Base-by-base conservation (phyloP, 2,797 vertebrate genomes). In the Centropyge bicolor region DNA sequence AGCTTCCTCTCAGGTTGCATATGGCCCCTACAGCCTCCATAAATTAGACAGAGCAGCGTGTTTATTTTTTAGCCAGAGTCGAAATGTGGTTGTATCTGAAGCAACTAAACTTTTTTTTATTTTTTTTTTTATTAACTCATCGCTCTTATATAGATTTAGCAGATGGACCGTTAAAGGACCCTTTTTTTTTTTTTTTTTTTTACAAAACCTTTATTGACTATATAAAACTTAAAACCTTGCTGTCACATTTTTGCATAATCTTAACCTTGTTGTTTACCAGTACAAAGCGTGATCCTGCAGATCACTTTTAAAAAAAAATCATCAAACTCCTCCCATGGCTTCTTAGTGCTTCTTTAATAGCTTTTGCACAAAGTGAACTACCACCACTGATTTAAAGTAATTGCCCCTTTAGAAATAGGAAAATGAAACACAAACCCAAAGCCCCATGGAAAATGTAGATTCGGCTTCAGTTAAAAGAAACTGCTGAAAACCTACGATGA, bases 361-460 rank as follows among this genome's bases (percentile, higher is more conserved):
- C 49, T 67, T 59, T 70, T 55, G 59, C 66, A 57, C 54, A 75
- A 48, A 40, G 35, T 65, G 8, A 69, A 71, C 65, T 16, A 55
- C 52, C 22, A 70, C 16, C 51, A 65, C 20, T 55, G 55, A 81
- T 64, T 80, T 46, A 60, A 64, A 72, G 22, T 78, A 84, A 82
- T 73, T 70, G 8, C 54, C 61, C 55, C 3, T 76, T 81, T 71
- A 49, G 78, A 73, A 82, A 51, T 27, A 40, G 45, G 52, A 67
- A 74, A 59, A 36, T 65, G 66, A 38, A 79, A 78, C 68, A 76
- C 22, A 51, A 79, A 64, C 57, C 62, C 49, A 72, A 75, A 65
- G 3, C 24, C 49, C 16, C 22, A 20, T 66, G 67, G 80, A 88
- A 85, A 85, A 49, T 43, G 13, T 6, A 40, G 56, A 66, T 65